Percentiles rank a stretch among this genome's conserved stretches.
Conservation (phyloP, 2,113 vertebrate species). For the Vidua macroura region DNA sequence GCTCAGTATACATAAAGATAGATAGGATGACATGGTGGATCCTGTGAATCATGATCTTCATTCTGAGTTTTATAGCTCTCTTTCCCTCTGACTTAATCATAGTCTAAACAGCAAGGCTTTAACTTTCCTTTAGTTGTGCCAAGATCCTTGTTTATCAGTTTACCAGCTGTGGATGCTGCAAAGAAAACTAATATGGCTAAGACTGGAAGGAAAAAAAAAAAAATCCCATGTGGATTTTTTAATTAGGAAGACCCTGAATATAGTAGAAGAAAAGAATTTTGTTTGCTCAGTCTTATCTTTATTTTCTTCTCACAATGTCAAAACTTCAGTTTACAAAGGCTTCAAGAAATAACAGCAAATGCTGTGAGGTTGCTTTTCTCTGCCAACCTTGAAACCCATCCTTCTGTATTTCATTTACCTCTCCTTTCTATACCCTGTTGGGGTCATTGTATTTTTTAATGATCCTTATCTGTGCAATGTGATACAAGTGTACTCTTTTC, state of each 20-base stretch:
- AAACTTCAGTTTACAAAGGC: not conserved
- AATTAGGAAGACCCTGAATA: not conserved
- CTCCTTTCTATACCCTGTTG: not conserved
- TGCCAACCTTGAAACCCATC: slow-evolving; percentile 29
- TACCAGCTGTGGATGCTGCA: not conserved
- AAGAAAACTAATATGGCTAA: not conserved
- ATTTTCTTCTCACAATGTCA: not conserved
- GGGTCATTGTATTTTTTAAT: slow-evolving; percentile 55
- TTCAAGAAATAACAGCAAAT: not conserved
- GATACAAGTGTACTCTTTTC: slow-evolving; percentile 32
- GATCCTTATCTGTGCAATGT: slow-evolving; percentile 48
- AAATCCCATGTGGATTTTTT: not conserved
- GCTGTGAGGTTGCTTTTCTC: slow-evolving; percentile 6
- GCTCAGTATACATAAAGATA: not conserved
- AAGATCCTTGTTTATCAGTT: slow-evolving; percentile 1
- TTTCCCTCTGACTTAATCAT: not conserved
- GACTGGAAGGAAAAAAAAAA: not conserved
- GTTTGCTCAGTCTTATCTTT: not conserved
- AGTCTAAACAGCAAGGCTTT: not conserved
- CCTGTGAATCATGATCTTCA: slow-evolving; percentile 18
- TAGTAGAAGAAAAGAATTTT: not conserved
- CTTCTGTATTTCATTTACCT: not conserved
- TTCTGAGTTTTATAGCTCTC: not conserved
- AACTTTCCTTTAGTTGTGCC: slow-evolving; percentile 19
- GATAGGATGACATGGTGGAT: slow-evolving; percentile 10